These are phyloP conservation scores for Panagrolaimus sp. DNA, from an alignment of 1,140 invertebrate species.

Conservation along the genomic window DNA sequence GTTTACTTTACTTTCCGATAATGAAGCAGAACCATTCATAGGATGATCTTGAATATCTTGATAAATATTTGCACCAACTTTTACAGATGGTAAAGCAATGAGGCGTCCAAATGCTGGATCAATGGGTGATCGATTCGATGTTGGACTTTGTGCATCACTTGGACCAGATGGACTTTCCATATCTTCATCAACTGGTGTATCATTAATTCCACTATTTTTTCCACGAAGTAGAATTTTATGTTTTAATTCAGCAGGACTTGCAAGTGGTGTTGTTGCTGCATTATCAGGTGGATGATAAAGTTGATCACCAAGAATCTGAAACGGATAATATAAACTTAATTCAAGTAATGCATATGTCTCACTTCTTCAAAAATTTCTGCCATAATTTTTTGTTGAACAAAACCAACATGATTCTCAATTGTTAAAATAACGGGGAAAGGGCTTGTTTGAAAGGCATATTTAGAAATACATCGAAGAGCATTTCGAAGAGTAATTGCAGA, in stretches of 20 bases:
- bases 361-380: slow-evolving; percentile 64
- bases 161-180: slow-evolving; percentile 10
- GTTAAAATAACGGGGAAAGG: slow-evolving; percentile 87
- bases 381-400: slow-evolving; percentile 92
- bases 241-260: slow-evolving; percentile 33
- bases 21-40: slow-evolving; percentile 36
- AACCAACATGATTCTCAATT: slow-evolving; percentile 93
- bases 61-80: slow-evolving; percentile 36
- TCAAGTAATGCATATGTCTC: slow-evolving; percentile 12
- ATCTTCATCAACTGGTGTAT: slow-evolving; percentile 16
- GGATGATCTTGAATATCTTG: slow-evolving; percentile 41
- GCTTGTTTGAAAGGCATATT: slow-evolving; percentile 62
- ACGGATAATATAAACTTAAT: slow-evolving; percentile 31
- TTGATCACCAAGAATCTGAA: slow-evolving; percentile 38
- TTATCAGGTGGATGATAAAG: slow-evolving; percentile 38
- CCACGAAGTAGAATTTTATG: slow-evolving; percentile 41
- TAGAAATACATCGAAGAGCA: slow-evolving; percentile 59
- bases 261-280: slow-evolving; percentile 31
- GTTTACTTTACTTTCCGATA: slow-evolving; percentile 41
- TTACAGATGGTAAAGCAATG: slow-evolving; percentile 47
- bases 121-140: slow-evolving; percentile 13
- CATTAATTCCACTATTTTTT: slow-evolving; percentile 21
- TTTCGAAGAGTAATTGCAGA: slow-evolving; percentile 60
- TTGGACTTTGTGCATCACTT: slow-evolving; percentile 21
- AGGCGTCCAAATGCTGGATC: slow-evolving; percentile 36